phyloP scores from a whole-genome alignment of 2,797 vertebrate species.

The Macrochelys suwanniensis region DNA sequence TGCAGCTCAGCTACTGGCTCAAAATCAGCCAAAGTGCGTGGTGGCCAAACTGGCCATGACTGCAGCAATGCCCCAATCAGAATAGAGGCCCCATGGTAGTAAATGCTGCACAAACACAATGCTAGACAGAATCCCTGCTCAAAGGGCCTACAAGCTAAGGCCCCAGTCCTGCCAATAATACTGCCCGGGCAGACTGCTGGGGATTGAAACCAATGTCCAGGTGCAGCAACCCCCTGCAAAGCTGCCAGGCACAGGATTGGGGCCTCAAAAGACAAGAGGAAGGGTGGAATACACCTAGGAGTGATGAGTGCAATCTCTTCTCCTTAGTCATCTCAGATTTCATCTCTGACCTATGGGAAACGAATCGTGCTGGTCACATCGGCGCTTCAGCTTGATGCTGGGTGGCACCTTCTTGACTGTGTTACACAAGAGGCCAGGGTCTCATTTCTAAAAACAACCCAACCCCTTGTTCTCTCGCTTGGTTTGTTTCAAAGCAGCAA shows the following conservation, averaged over 20 bases:
- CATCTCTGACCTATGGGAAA: neutral
- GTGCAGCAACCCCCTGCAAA: neutral
- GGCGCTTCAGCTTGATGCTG: neutral
- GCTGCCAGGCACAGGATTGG: too few species aligned
- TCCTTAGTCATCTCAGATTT: neutral
- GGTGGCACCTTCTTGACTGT: neutral
- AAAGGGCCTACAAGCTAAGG: neutral
- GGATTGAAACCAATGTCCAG: rapidly evolving
- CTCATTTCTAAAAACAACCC: neutral
- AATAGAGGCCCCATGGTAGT: neutral
- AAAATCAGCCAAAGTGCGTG: rapidly evolving
- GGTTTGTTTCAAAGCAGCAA: constrained; percentile 38
- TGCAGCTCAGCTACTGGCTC: rapidly evolving
- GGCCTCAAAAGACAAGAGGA: neutral
- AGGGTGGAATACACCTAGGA: neutral
- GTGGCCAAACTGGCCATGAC: rapidly evolving
- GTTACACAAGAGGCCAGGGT: neutral
- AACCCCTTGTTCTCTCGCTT: neutral
- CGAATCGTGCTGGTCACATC: neutral
- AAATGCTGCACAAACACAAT: neutral
- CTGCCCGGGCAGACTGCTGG: neutral
- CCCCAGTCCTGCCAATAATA: rapidly evolving
- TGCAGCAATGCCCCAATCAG: neutral
- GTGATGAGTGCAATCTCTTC: neutral
- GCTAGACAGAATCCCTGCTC: neutral